Conservation (phyloP, 2,888 invertebrate genomes). For the Meganola albula region DNA sequence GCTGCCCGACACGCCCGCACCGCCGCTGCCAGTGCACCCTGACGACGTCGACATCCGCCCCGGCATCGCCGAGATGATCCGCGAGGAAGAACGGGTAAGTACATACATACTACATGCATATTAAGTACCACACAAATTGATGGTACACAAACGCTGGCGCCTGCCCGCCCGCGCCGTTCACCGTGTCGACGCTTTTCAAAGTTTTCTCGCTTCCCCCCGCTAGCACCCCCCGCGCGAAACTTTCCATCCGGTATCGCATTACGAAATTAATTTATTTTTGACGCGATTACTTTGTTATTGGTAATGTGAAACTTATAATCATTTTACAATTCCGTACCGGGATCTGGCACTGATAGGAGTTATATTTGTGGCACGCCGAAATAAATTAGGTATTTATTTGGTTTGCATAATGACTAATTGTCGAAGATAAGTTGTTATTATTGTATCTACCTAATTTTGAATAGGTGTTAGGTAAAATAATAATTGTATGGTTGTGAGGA, state of each 20-base stretch:
- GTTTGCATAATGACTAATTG: no score
- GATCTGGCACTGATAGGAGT: no score
- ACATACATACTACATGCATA: no score
- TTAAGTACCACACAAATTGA: no score
- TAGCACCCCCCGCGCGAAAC: conserved; percentile 35
- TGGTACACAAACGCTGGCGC: no score
- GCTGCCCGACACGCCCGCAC: conserved; percentile 34
- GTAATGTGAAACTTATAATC: conserved; percentile 43
- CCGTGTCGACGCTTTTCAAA: conserved; percentile 1
- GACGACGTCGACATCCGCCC: conserved; percentile 96
- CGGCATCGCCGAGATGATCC: conserved; percentile 97
- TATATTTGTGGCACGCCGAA: no score
- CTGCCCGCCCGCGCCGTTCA: conserved; percentile 12
- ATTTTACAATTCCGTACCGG: no score
- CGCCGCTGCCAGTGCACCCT: conserved; percentile 60
- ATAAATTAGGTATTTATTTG: no score
- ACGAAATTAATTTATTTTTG: conserved; percentile 55
- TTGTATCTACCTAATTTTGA: no score
- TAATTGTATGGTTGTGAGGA: no score
- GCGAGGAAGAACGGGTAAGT: conserved; percentile 97
- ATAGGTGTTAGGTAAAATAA: no score
- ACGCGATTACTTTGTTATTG: conserved; percentile 38
- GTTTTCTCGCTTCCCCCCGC: conserved; percentile 16
- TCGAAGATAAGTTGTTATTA: no score
- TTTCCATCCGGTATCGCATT: conserved; percentile 56